Base-by-base conservation (phyloP, 2,888 invertebrate genomes). In the Caenorhabditis plicata region DNA sequence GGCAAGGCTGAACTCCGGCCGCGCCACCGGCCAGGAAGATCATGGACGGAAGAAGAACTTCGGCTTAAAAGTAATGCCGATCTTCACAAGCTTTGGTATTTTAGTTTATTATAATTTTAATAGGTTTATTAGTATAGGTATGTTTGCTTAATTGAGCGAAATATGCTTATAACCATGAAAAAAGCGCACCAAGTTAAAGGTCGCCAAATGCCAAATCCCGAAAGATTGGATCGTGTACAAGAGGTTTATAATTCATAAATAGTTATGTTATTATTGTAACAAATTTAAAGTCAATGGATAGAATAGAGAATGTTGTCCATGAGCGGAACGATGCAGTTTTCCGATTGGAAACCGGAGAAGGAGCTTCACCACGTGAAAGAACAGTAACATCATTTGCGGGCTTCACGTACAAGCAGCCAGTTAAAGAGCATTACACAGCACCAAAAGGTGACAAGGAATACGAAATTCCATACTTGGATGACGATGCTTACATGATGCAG, bases 91-190 rank as follows among this genome's bases (percentile, higher is more conserved):
- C 84, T 98, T 55, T 98, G 98, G 96, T 94, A 86, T 78, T 72
- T 67, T 36, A 27, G 3, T 27, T 22, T 35, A 40, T 7, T 29
- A 7, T 41, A 20, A 27, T 19, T 3, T 32, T 15, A 33, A 20
- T 17, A 3, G 2, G 39, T 46, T 8, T n/a, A 15, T 20, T 46
- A 36, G 13, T 68, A 19, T 65, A 88, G 89, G 89, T 90, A 85
- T 83, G 86, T 90, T 15, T 84, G 98, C 51, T 83, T 95, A 46
- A 99, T 96, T 84, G 98, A 99, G 83, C 86, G 88, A 48, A 98
- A 99, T 82, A 95, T 96, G 95, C 85, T 98, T 17, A 83, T 91
- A 64, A 95, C 96, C 2, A 94, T 96, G 95, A 89, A 88, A 44
- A 67, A 63, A 46, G 78, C 81, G 87, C 87, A 82, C 87, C 88